Conservation (phyloP, 2,888 invertebrate genomes). For the Netelia fuscicornis region DNA sequence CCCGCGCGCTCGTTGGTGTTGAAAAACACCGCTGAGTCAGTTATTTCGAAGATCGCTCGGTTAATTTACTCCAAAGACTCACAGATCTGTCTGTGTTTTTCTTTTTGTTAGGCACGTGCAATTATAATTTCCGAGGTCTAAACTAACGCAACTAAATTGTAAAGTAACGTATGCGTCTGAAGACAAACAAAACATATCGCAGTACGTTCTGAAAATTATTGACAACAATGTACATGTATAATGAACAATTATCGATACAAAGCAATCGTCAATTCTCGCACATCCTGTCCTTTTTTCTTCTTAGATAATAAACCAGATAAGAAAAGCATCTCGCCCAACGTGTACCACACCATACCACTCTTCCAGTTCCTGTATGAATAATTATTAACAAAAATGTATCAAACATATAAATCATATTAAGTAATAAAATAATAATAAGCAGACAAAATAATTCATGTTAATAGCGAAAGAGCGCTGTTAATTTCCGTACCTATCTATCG, state of each 20-base stretch:
- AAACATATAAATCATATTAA: slow-evolving; percentile 41
- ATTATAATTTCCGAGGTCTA: slow-evolving; percentile 17
- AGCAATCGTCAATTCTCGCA: slow-evolving; percentile 45
- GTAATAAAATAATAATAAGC: slow-evolving; percentile 51
- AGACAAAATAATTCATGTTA: slow-evolving; percentile 20
- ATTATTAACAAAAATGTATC: slow-evolving; percentile 46
- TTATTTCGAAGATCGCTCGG: slow-evolving; percentile 47
- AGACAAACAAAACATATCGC: not conserved
- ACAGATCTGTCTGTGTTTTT: slow-evolving; percentile 3
- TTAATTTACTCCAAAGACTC: slow-evolving; percentile 27
- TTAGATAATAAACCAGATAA: slow-evolving; percentile 60
- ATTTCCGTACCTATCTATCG: slow-evolving; percentile 81
- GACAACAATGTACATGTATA: slow-evolving; percentile 49
- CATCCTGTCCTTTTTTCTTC: slow-evolving; percentile 23
- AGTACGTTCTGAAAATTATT: slow-evolving; percentile 2
- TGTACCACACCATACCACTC: slow-evolving; percentile 38
- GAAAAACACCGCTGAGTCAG: slow-evolving; percentile 45
- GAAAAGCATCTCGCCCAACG: slow-evolving; percentile 58
- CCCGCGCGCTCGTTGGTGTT: slow-evolving; percentile 47
- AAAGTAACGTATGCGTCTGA: not conserved
- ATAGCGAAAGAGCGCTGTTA: slow-evolving; percentile 51
- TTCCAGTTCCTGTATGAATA: slow-evolving; percentile 15
- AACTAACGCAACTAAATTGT: slow-evolving; percentile 25
- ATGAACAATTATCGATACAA: slow-evolving; percentile 46
- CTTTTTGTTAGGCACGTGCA: slow-evolving; percentile 10